phyloP scores from a whole-genome alignment of 2,888 invertebrate genomes.

The Drosophila emarginata region DNA sequence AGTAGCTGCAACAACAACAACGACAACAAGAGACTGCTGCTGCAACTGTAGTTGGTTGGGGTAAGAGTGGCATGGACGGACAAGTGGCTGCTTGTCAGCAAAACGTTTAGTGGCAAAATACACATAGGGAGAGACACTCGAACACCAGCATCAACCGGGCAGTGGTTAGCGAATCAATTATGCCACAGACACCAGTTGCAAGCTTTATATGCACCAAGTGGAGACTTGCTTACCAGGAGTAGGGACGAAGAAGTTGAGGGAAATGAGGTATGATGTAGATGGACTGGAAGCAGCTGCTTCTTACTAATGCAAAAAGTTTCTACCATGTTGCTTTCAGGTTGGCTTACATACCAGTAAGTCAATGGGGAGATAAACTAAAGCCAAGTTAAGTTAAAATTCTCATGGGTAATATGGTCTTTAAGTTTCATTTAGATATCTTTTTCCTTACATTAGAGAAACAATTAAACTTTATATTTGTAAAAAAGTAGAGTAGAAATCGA shows the following conservation, averaged over 20 bases:
- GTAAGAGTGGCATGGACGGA: constrained; percentile 39
- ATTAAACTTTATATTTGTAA: too few relatives aligned
- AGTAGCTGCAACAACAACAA: background rate
- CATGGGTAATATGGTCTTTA: constrained; percentile 1
- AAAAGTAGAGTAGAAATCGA: too few relatives aligned
- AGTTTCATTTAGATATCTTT: background rate
- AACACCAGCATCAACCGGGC: constrained; percentile 20
- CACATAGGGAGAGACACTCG: constrained; percentile 39
- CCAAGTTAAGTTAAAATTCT: background rate
- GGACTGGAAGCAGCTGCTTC: constrained; percentile 39
- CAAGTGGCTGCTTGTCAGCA: constrained; percentile 74
- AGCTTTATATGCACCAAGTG: constrained; percentile 32
- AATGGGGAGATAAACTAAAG: constrained; percentile 1
- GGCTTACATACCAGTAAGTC: constrained; percentile 1
- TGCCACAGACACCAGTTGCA: constrained; percentile 71
- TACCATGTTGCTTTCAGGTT: background rate
- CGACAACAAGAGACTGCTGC: background rate
- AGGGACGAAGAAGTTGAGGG: background rate
- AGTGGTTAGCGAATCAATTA: constrained; percentile 70
- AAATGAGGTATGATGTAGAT: constrained; percentile 15
- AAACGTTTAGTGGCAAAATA: constrained; percentile 71
- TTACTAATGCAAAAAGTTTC: constrained; percentile 70
- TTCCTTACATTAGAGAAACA: too few relatives aligned
- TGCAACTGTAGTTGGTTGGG: background rate
- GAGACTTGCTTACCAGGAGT: constrained; percentile 27